Evolutionary conservation across 2,888 invertebrate species (phyloP).

Genomic region (Pollenia amentaria): DNA sequence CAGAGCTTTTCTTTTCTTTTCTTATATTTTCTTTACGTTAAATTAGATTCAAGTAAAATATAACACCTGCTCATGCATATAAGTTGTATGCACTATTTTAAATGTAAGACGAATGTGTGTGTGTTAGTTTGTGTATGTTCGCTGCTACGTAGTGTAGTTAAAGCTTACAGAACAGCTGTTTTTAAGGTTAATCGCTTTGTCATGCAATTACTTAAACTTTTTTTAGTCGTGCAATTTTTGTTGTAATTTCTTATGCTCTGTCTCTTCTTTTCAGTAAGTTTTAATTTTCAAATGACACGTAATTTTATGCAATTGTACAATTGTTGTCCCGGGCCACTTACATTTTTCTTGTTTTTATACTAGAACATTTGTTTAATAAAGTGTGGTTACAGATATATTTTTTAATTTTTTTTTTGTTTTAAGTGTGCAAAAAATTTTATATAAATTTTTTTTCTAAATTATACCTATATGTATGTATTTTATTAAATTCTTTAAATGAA

Average conservation of each 20-base stretch:
- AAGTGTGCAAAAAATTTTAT: not conserved
- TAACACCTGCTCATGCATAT: conserved; percentile 45
- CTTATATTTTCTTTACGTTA: conserved; percentile 4
- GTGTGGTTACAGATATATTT: not conserved
- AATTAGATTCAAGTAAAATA: conserved; percentile 18
- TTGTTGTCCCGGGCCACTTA: conserved; percentile 57
- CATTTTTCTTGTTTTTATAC: conserved; percentile 49
- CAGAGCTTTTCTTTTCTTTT: conserved; percentile 5
- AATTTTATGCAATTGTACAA: conserved; percentile 52
- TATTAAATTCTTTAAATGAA: not conserved
- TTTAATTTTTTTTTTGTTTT: conserved; percentile 1
- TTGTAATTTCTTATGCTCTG: conserved; percentile 27
- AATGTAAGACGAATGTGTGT: not conserved
- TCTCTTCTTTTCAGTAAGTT: conserved; percentile 1
- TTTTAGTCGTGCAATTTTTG: conserved; percentile 27
- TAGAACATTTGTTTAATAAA: conserved; percentile 19
- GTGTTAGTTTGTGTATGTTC: not conserved
- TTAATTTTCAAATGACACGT: conserved; percentile 54
- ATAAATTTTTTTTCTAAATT: too few species aligned
- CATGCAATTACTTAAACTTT: conserved; percentile 53
- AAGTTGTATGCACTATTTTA: not conserved
- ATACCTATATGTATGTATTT: not conserved
- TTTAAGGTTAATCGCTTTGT: conserved; percentile 69
- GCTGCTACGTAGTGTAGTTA: conserved; percentile 23
- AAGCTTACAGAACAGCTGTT: conserved; percentile 66